Evolutionary conservation across 2,888 invertebrate species (phyloP).

Genomic region (Diadromus collaris): DNA sequence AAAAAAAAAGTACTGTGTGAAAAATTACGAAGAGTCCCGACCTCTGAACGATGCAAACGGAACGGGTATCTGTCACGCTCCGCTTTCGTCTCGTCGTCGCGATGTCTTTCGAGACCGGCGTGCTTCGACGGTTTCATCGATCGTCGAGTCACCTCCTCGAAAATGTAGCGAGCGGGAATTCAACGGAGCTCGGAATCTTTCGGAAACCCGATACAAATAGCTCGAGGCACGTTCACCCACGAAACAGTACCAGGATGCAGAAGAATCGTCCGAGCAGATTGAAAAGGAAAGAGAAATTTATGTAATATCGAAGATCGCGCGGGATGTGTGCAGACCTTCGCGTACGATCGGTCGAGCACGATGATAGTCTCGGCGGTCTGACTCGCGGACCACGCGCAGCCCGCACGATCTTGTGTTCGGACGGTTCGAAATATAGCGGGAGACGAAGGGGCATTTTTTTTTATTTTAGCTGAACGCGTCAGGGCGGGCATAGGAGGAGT

Average conservation of each 20-base stretch:
- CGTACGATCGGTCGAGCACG: slow-evolving; percentile 49
- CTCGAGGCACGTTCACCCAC: slow-evolving; percentile 3
- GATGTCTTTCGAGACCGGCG: neutral
- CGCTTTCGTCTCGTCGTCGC: neutral
- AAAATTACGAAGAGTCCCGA: neutral
- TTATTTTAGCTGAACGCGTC: neutral
- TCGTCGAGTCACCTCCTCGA: neutral
- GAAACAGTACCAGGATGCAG: neutral
- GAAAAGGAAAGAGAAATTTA: neutral
- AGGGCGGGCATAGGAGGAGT: neutral
- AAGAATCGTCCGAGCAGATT: slow-evolving; percentile 1
- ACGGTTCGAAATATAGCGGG: neutral
- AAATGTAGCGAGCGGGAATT: neutral
- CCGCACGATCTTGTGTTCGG: slow-evolving; percentile 5
- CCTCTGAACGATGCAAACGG: neutral
- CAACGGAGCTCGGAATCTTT: slow-evolving; percentile 11
- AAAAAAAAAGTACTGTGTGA: neutral
- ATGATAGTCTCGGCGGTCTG: slow-evolving; percentile 29
- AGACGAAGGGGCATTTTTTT: slow-evolving; percentile 1
- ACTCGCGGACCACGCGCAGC: neutral
- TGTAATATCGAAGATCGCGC: neutral
- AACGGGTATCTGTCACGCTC: neutral
- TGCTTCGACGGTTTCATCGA: neutral
- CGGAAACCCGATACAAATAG: slow-evolving; percentile 36
- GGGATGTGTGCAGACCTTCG: slow-evolving; percentile 52